Conservation (phyloP, 35 echinoderm and acorn worm species). For the Apostichopus californicus region DNA sequence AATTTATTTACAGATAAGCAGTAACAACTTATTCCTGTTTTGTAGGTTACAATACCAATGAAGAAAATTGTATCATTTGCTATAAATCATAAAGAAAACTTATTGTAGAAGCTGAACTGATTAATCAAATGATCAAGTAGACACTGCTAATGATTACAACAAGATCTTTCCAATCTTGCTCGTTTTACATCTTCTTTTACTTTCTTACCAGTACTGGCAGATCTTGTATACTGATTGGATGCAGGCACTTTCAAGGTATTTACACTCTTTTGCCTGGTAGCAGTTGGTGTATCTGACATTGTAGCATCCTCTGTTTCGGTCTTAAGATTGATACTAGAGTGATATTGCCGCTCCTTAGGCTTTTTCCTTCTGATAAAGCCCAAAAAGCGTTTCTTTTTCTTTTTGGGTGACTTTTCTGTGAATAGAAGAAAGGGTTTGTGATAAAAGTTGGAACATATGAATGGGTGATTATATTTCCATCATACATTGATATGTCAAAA, state of each 20-base stretch:
- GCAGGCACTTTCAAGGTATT: slow-evolving; percentile 61
- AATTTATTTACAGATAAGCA: too few relatives aligned
- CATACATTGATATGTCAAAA: too few relatives aligned
- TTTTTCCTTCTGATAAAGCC: slow-evolving; percentile 51
- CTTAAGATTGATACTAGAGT: slow-evolving; percentile 49
- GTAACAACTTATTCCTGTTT: too few relatives aligned
- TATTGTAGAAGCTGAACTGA: background rate
- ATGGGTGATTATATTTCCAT: too few relatives aligned
- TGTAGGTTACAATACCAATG: too few relatives aligned
- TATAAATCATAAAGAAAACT: background rate
- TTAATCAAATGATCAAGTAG: background rate
- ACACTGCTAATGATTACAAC: background rate
- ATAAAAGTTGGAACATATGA: too few relatives aligned
- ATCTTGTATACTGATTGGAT: slow-evolving; percentile 56
- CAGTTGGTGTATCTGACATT: slow-evolving; percentile 29
- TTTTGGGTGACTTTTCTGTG: slow-evolving; percentile 42
- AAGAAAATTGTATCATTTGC: background rate
- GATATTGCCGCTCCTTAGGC: slow-evolving; percentile 35
- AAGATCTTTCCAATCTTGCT: too few relatives aligned
- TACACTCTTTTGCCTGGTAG: slow-evolving; percentile 7
- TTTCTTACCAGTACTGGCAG: slow-evolving; percentile 2
- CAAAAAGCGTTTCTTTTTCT: slow-evolving; percentile 51
- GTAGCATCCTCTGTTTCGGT: slow-evolving; percentile 22
- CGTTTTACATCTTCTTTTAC: too few relatives aligned
- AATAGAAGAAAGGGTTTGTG: background rate